Base-by-base conservation (phyloP, 37 sponge, comb jelly and placozoan genomes). In the Mnemiopsis leidyi region DNA sequence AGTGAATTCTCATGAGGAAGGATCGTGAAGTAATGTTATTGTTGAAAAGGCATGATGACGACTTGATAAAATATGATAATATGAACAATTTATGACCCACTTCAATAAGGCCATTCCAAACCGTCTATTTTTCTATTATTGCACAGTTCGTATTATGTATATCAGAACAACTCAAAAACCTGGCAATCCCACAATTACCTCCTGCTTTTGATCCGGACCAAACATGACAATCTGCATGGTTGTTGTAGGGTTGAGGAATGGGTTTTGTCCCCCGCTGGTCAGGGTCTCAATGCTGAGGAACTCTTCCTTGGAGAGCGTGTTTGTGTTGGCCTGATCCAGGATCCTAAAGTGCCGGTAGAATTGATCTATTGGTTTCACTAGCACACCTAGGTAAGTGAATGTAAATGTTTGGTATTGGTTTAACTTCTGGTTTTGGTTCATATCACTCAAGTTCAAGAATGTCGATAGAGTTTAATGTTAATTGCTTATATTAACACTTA, bases 331-430 rank as follows among this genome's bases (percentile, higher is more conserved):
- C 39, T 39, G 39, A 39, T 85, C 90, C 0, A 85, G 90, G 40
- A 85, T 85, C 24, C 36, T 28, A 29, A 85, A 85, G 61, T 85
- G 90, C 25, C 90, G 32, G 90, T 32, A 85, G 61, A 85, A 85
- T 61, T 85, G 90, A 37, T 85, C 90, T 18, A 85, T 37, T n/a
- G 90, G 90, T 29, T 85, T 85, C 24, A 39, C 90, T 23, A 85
- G 24, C 28, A 39, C 90, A 85, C 79, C 79, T 77, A 36, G 9
- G n/a, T n/a, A n/a, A n/a, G n/a, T n/a, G n/a, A n/a, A n/a, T n/a
- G n/a, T n/a, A n/a, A n/a, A n/a, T n/a, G n/a, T n/a, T n/a, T n/a
- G n/a, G n/a, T n/a, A n/a, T n/a, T n/a, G n/a, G n/a, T n/a, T n/a
- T n/a, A n/a, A n/a, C n/a, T n/a, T n/a, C n/a, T n/a, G 18, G 68